Conservation (phyloP, 2,113 vertebrate genomes). For the Oncorhynchus masou region DNA sequence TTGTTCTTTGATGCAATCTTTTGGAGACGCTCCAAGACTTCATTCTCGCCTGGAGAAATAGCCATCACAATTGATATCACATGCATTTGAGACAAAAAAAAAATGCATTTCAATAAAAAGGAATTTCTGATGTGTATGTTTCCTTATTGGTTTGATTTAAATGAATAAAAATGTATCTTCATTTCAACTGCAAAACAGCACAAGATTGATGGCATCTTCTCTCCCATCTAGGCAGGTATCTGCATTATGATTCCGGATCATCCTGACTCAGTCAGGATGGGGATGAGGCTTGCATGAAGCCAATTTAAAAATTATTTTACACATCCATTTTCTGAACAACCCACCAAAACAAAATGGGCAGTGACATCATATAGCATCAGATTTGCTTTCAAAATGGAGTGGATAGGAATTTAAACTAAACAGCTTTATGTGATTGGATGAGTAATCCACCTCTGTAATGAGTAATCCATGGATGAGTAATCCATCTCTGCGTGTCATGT, state of each 20-base stretch:
- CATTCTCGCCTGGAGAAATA: constrained; percentile 86
- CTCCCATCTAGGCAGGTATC: constrained; percentile 13
- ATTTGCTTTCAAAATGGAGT: too few species aligned
- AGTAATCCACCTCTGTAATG: neutral
- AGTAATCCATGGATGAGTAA: neutral
- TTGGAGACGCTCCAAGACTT: constrained; percentile 84
- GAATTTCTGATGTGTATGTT: neutral
- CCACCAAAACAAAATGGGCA: too few species aligned
- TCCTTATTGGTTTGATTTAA: neutral
- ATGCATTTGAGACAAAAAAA: neutral
- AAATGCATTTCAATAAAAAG: neutral
- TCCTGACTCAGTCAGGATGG: constrained; percentile 2
- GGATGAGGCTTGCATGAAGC: neutral
- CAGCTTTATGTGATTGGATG: neutral
- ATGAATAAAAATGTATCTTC: too few species aligned
- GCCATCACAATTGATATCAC: constrained; percentile 11
- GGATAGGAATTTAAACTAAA: too few species aligned
- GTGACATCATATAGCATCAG: too few species aligned
- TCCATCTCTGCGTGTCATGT: neutral
- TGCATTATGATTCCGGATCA: neutral
- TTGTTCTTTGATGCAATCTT: constrained; percentile 91
- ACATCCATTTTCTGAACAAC: too few species aligned
- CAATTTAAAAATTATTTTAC: neutral
- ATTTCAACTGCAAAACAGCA: neutral
- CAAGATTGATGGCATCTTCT: neutral